Evolutionary conservation across 2,888 invertebrate genomes (phyloP).

Genomic region (Lycophotia porphyrea): DNA sequence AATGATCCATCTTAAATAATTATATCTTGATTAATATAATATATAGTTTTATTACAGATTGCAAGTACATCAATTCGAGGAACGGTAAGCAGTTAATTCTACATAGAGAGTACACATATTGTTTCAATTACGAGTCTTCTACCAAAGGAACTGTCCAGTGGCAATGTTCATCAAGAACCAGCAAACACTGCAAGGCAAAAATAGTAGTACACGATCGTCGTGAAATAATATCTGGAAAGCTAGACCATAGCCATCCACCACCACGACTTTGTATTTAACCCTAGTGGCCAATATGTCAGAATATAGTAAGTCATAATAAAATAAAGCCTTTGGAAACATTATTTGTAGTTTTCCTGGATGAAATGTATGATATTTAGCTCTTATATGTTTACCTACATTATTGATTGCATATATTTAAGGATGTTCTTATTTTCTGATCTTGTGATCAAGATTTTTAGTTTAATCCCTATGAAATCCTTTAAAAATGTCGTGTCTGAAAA

Average conservation of each 20-base stretch:
- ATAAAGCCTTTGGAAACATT: background rate
- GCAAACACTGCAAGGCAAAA: conserved; percentile 36
- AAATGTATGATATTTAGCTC: background rate
- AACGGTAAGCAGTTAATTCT: conserved; percentile 15
- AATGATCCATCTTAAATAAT: background rate
- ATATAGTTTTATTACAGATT: conserved; percentile 17
- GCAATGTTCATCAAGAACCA: background rate
- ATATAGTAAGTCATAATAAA: background rate
- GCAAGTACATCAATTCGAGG: conserved; percentile 14
- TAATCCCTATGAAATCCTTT: too few relatives aligned
- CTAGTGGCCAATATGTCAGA: conserved; percentile 16
- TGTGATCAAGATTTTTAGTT: too few relatives aligned
- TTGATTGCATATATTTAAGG: too few relatives aligned
- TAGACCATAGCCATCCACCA: too few relatives aligned
- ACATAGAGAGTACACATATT: conserved; percentile 25
- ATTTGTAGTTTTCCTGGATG: background rate
- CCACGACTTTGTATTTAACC: too few relatives aligned
- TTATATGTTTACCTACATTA: background rate
- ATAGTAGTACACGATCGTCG: background rate
- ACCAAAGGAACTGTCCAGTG: conserved; percentile 2
- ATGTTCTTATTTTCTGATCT: too few relatives aligned
- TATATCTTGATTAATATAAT: background rate
- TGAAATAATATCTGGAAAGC: background rate
- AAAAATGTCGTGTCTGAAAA: too few relatives aligned
- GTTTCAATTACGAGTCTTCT: conserved; percentile 9